Evolutionary conservation across 1,140 invertebrate species (phyloP), one percentile per base, ranked within the genome.

Genomic region (Pseudomyrmex pallidus): DNA sequence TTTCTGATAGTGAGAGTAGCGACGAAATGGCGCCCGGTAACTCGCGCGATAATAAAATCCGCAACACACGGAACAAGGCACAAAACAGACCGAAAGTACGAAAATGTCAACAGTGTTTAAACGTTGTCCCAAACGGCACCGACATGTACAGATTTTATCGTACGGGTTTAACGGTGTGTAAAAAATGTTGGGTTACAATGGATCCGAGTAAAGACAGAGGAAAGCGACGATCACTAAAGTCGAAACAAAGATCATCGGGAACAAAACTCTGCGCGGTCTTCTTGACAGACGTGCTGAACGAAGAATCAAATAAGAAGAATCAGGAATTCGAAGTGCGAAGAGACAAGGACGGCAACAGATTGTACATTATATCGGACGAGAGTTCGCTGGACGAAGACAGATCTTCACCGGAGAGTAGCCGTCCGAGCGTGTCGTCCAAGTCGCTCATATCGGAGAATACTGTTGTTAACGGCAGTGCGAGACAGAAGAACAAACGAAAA

Each of bases 221-320:
- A 10, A 80, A 83, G 1, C 84, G 84, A 8, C 73, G 25, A 8
- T 44, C 25, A 1, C 62, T n/a, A n/a, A 78, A 54, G 85, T 12
- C 22, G 63, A 3, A 66, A 12, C 10, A 20, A 25, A 66, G 54
- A 56, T 0, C n/a, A 50, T 0, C 73, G 1, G 68, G 77, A 22
- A 94, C 91, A 0, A 92, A 89, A 87, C 57, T 85, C 9, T 94
- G 94, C 59, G 74, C 90, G 20, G 91, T 94, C 13, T 91, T 93
- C 9, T 59, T 94, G 0, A 91, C 92, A 70, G 93, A 94, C 68
- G 89, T 94, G 2, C 54, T 92, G 1, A 86, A 44, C 2, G 83
- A 87, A 76, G 48, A 74, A 17, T 35, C 66, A 0, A 0, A 17
- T 1, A 62, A 57, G 13, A 76, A 67, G 3, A 52, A 84, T 7